Evolutionary conservation across 1,140 invertebrate genomes (phyloP), one percentile per base, ranked within the genome.

Genomic region (Ridgeia piscesae): DNA sequence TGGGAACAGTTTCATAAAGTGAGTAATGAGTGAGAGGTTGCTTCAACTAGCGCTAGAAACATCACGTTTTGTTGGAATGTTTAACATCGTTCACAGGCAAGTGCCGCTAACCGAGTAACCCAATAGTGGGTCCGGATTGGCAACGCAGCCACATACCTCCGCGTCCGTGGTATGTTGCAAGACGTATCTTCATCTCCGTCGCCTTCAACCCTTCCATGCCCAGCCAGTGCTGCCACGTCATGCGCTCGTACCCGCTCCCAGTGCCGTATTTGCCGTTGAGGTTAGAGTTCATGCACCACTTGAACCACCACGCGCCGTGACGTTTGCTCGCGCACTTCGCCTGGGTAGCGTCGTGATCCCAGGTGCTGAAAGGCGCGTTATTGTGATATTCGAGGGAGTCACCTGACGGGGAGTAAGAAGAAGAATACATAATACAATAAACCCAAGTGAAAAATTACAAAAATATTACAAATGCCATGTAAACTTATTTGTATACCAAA

Each of bases 241-340:
- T 77, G 17, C 27, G 14, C 58, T 9, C 11, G 58, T 77, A 77
- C 11, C 58, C 58, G 58, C 11, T 0, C 4, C 58, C 58, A 2
- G 14, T 14, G 58, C 58, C 92, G 93, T 95, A 95, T 9, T 94
- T 92, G 0, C 95, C 95, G 94, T 95, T 95, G 90, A 95, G 93
- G 92, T 95, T 95, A 0, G 94, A 93, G 93, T 94, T 92, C 88
- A 94, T 94, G 42, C 94, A 94, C 34, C 93, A 95, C 88, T 93
- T 94, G 94, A 94, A 95, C 95, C 95, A 95, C 95, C 95, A 95
- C 0, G 58, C 94, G 0, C 93, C 94, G 91, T 94, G 93, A 48
- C 92, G 93, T 11, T 35, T 92, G 33, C 91, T 9, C 0, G 94
- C 93, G 91, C 94, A 94, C n/a, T 88, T 93, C 9, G 42, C 48